Evolutionary conservation across 1,140 invertebrate genomes (phyloP).

Genomic region (Chionoecetes opilio): DNA sequence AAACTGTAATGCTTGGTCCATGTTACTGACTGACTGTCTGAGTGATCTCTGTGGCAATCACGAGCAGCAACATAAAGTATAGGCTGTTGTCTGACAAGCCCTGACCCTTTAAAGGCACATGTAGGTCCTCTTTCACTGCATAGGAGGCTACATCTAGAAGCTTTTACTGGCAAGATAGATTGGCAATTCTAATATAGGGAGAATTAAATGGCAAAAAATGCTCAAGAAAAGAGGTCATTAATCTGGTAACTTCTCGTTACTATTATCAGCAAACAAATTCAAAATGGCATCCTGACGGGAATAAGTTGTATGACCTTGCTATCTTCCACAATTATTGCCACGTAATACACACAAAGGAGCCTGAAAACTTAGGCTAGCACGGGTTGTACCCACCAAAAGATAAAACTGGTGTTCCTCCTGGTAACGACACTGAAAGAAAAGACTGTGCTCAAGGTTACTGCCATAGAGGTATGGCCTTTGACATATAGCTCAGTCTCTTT

Average conservation of each 20-base stretch:
- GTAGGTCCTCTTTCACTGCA: slow-evolving; percentile 55
- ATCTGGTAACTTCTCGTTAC: background rate
- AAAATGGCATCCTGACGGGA: background rate
- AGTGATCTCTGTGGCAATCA: slow-evolving; percentile 75
- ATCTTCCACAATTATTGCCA: background rate
- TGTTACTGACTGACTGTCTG: slow-evolving; percentile 59
- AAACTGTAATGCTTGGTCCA: slow-evolving; percentile 40
- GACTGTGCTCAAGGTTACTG: slow-evolving; percentile 73
- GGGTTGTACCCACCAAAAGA: slow-evolving; percentile 77
- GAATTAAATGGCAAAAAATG: slow-evolving; percentile 37
- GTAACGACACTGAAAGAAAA: slow-evolving; percentile 76
- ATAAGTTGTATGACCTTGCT: slow-evolving; percentile 49
- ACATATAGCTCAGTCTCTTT: slow-evolving; percentile 65
- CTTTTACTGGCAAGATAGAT: slow-evolving; percentile 56
- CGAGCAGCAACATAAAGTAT: slow-evolving; percentile 58
- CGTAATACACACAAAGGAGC: slow-evolving; percentile 61
- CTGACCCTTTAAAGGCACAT: background rate
- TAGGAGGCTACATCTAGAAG: slow-evolving; percentile 65
- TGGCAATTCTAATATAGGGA: slow-evolving; percentile 38
- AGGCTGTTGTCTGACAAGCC: background rate
- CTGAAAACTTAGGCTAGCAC: slow-evolving; percentile 44
- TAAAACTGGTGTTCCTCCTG: slow-evolving; percentile 75
- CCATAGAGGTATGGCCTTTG: slow-evolving; percentile 41
- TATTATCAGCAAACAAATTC: background rate
- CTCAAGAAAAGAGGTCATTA: slow-evolving; percentile 38